phyloP scores from a whole-genome alignment of 2,113 vertebrate species.

The Labeo rohita region DNA sequence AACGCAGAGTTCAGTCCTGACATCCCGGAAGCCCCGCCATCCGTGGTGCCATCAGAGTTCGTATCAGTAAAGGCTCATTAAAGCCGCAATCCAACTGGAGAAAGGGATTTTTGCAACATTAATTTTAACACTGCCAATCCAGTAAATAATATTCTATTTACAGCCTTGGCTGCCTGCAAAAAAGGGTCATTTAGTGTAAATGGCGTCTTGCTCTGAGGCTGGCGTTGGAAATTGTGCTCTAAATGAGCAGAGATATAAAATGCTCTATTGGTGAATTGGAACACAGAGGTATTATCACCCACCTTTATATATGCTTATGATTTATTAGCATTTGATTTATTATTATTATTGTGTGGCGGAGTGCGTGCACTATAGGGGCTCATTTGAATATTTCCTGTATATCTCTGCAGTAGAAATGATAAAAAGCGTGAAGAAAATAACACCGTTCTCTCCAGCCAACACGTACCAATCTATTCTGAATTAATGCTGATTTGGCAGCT shows the following conservation, averaged over 20 bases:
- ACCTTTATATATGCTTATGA: conserved; percentile 39
- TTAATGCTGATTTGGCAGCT: conserved; percentile 15
- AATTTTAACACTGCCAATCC: conserved; percentile 83
- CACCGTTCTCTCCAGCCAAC: neutral
- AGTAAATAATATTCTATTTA: conserved; percentile 86
- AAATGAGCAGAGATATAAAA: conserved; percentile 59
- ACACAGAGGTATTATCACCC: conserved; percentile 45
- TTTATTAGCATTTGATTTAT: conserved; percentile 21
- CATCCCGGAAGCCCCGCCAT: conserved; percentile 68
- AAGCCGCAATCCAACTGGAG: conserved; percentile 78
- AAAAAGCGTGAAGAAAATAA: neutral
- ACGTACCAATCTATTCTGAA: neutral
- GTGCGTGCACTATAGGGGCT: neutral
- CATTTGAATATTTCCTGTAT: conserved; percentile 20
- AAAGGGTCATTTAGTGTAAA: conserved; percentile 57
- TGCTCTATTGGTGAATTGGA: conserved; percentile 54
- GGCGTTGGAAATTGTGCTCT: conserved; percentile 47
- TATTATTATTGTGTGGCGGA: conserved; percentile 20
- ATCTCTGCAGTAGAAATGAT: neutral
- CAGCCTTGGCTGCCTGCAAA: conserved; percentile 71
- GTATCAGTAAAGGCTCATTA: conserved; percentile 88
- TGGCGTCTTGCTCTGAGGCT: conserved; percentile 56
- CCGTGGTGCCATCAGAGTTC: conserved; percentile 73
- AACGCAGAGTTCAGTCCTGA: conserved; percentile 68
- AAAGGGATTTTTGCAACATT: conserved; percentile 84